Evolutionary conservation across 2,888 invertebrate genomes (phyloP).

Genomic region (Chrysotoxum bicinctum): DNA sequence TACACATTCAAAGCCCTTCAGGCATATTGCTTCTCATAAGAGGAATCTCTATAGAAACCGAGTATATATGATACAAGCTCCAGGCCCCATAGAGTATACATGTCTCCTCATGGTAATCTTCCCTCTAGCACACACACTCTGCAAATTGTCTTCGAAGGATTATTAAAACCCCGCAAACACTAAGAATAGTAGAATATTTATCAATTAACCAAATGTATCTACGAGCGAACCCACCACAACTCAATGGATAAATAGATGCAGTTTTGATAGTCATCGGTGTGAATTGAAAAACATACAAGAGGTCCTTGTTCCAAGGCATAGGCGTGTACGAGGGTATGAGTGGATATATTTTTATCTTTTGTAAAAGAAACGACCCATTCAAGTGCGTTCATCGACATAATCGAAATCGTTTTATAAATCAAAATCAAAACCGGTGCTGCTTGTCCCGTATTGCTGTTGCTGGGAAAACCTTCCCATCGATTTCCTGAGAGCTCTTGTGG

Average conservation of each 20-base stretch:
- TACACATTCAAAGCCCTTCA: slow-evolving; percentile 28
- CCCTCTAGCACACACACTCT: background rate
- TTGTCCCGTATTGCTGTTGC: background rate
- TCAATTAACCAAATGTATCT: slow-evolving; percentile 45
- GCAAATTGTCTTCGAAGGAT: slow-evolving; percentile 17
- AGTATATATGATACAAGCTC: slow-evolving; percentile 2
- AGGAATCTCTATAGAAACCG: slow-evolving; percentile 18
- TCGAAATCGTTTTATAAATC: slow-evolving; percentile 41
- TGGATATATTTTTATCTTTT: slow-evolving; percentile 19
- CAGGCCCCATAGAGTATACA: background rate
- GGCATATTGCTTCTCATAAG: slow-evolving; percentile 31
- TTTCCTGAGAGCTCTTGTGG: slow-evolving; percentile 32
- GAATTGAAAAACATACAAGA: slow-evolving; percentile 14
- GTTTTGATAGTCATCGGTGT: slow-evolving; percentile 7
- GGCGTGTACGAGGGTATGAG: background rate
- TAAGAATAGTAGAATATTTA: slow-evolving; percentile 20
- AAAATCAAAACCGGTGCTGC: slow-evolving; percentile 2
- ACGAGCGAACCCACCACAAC: slow-evolving; percentile 11
- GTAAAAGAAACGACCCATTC: slow-evolving; percentile 24
- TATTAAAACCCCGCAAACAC: slow-evolving; percentile 6
- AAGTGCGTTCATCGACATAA: slow-evolving; percentile 46
- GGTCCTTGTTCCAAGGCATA: background rate
- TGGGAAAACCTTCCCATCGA: slow-evolving; percentile 29
- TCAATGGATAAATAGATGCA: slow-evolving; percentile 42
- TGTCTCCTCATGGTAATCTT: slow-evolving; percentile 9